phyloP scores from a whole-genome alignment of 2,888 invertebrate species.

The Strigamia crassipes region DNA sequence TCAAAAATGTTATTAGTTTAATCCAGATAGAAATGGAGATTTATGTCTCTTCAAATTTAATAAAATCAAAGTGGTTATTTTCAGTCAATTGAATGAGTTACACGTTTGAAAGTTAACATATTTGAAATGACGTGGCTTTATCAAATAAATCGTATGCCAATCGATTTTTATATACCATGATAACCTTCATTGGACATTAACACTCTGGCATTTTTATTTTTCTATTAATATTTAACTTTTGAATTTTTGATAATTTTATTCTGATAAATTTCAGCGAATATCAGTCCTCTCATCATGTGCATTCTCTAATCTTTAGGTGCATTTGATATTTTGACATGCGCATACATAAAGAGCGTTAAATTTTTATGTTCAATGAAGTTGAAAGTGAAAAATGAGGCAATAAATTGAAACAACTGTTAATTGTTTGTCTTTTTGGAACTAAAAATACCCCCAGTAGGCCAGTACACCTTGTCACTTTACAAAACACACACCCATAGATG shows the following conservation, averaged over 20 bases:
- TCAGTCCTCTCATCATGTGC: too few relatives aligned
- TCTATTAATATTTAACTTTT: too few relatives aligned
- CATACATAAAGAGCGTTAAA: neutral
- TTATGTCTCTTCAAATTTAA: too few relatives aligned
- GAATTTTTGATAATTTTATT: too few relatives aligned
- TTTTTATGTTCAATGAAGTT: neutral
- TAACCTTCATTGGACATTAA: neutral
- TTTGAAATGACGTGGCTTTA: neutral
- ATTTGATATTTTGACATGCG: neutral
- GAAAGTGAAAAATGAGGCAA: neutral
- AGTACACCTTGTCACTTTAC: neutral
- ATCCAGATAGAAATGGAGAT: too few relatives aligned
- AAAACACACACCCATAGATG: neutral
- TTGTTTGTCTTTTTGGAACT: neutral
- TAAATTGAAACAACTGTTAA: neutral
- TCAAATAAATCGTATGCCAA: neutral
- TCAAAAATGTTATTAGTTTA: too few relatives aligned
- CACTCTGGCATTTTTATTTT: too few relatives aligned
- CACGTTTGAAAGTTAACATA: too few relatives aligned
- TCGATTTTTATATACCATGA: neutral
- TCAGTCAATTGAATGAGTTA: too few relatives aligned
- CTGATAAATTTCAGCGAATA: too few relatives aligned
- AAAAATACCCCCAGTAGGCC: neutral
- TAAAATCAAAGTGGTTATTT: too few relatives aligned
- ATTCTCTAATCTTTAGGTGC: too few relatives aligned